Percentiles rank a stretch among this genome's conserved stretches.
Evolutionary conservation across 2,888 invertebrate species (phyloP).

Genomic region (Agonopterix alstromeriana): DNA sequence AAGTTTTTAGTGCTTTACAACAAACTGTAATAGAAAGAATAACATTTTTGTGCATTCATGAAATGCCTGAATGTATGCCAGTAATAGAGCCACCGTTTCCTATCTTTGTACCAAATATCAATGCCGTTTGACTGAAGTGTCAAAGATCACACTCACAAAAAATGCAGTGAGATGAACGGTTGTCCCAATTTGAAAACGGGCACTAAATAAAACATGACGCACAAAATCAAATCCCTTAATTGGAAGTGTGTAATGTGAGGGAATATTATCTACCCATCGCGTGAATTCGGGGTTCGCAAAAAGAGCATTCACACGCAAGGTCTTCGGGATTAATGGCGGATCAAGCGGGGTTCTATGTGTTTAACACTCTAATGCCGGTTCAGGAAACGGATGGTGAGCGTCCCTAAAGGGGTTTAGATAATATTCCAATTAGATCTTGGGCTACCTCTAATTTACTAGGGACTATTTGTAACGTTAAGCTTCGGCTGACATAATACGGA

Average conservation of each 20-base stretch:
- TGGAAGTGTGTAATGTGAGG: constrained; percentile 22
- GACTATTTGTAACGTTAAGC: background rate
- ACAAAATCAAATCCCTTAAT: constrained; percentile 19
- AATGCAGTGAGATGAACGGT: too few species aligned
- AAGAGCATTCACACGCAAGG: constrained; percentile 28
- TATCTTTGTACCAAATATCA: too few species aligned
- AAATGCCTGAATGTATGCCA: too few species aligned
- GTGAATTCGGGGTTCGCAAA: constrained; percentile 29
- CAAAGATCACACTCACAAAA: too few species aligned
- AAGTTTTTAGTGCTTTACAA: too few species aligned
- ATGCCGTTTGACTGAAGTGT: too few species aligned
- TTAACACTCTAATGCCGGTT: constrained; percentile 15
- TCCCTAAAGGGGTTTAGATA: constrained; percentile 1
- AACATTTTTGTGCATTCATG: too few species aligned
- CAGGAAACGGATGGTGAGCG: background rate
- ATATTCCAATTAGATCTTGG: constrained; percentile 3
- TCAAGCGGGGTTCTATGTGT: constrained; percentile 20
- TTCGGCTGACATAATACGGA: background rate
- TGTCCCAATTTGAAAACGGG: background rate
- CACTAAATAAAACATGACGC: constrained; percentile 18
- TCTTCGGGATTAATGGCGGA: constrained; percentile 32
- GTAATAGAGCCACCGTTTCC: too few species aligned
- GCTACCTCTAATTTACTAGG: background rate
- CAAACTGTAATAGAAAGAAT: too few species aligned
- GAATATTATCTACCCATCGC: constrained; percentile 33